Conservation (phyloP, 2,888 invertebrate genomes). For the Drosophila paramelanica region DNA sequence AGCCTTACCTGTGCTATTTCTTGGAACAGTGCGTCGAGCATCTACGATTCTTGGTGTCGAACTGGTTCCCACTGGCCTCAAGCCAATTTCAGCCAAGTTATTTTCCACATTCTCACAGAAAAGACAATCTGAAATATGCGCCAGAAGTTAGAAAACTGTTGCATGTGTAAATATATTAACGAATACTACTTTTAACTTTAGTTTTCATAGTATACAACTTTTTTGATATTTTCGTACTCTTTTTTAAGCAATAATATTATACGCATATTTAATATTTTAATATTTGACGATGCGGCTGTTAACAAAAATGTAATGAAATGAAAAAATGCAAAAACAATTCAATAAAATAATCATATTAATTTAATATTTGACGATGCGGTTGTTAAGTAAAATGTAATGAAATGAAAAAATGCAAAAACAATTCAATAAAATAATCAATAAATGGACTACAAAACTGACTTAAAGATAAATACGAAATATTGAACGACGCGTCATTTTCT, state of each 20-base stretch:
- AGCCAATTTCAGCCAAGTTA: constrained; percentile 28
- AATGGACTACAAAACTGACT: background rate
- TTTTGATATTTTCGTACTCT: background rate
- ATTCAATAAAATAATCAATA: background rate
- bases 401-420: background rate
- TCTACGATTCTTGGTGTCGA: constrained; percentile 32
- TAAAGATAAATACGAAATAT: constrained; percentile 70
- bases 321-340: too few species aligned
- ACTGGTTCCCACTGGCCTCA: background rate
- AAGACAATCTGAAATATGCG: constrained; percentile 27
- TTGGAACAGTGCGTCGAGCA: background rate
- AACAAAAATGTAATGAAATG: too few species aligned
- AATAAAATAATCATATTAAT: too few species aligned
- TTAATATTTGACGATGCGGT: too few species aligned
- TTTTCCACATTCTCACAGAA: constrained; percentile 31
- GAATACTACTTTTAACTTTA: background rate
- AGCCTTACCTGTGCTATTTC: constrained; percentile 19
- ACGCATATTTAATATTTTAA: too few species aligned
- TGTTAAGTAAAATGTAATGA: background rate
- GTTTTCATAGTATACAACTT: too few species aligned
- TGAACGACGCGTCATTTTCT: constrained; percentile 44
- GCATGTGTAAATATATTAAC: background rate
- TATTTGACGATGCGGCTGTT: too few species aligned
- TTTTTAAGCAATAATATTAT: background rate
- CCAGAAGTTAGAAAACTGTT: too few species aligned